Evolutionary conservation across 2,113 vertebrate species (phyloP), one percentile per base, ranked within the genome.

Genomic region (Brachirus orientalis): DNA sequence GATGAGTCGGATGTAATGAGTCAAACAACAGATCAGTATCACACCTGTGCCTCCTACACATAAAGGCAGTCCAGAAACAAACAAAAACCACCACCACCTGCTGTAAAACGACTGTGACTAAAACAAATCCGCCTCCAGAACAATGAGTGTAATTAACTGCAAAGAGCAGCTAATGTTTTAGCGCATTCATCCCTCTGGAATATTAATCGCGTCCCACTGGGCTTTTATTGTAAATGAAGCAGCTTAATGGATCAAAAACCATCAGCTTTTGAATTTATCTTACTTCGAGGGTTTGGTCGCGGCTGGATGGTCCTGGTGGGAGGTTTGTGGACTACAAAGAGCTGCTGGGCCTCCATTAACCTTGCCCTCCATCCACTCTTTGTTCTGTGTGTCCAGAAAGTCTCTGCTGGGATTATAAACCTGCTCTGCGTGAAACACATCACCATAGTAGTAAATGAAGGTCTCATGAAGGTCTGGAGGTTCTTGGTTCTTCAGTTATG

Each of bases 91-190:
- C 28, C 28, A 28, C 35, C 38, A 65, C 53, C 67, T 65, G 37
- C 61, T 38, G 75, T 22, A 35, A 43, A 7, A 17, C 6, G 51
- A 48, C 65, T 63, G 19, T 0, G 57, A 40, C 45, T 40, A 4
- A 62, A 66, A 43, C 28, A 28, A 28, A 28, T 28, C 40, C 59
- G 44, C 5, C 3, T 63, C 35, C 58, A 33, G 68, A 62, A 79
- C 73, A 70, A 66, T 45, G 52, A 50, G 28, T 12, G 16, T 70
- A 61, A 79, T 86, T 54, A 28, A 69, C 59, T 17, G 66, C 18
- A 12, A 14, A 7, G 38, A 71, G 17, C 36, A 16, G 41, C 64
- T 72, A 38, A 69, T 75, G 53, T 69, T 67, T 52, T n/a, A 63
- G 36, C 10, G 10, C 47, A 52, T 12, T 11, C 50, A 8, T 58